Conservation (phyloP, 2,797 vertebrate genomes). For the Myoxocephalus aenaeus region DNA sequence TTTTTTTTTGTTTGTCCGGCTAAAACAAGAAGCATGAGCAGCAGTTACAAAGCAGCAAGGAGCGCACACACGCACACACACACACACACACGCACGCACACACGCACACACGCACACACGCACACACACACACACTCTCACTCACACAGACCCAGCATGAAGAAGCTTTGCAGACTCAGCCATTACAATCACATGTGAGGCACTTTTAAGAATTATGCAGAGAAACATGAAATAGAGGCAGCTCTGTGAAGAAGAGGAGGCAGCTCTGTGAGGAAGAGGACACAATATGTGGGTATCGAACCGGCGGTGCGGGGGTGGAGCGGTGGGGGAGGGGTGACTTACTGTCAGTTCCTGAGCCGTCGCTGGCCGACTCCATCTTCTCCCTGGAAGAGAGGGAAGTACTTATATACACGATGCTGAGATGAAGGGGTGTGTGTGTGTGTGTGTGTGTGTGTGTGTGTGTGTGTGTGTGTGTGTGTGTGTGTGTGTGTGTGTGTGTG, state of each 20-base stretch:
- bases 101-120: neutral
- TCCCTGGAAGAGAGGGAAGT: conserved; percentile 85
- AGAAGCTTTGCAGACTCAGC: conserved; percentile 56
- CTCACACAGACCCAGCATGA: conserved; percentile 16
- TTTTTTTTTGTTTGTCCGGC: conserved; percentile 86
- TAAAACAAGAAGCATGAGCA: conserved; percentile 86
- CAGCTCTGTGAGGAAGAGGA: conserved; percentile 38
- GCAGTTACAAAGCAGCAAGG: conserved; percentile 73
- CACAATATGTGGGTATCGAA: conserved; percentile 51
- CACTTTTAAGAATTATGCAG: conserved; percentile 53
- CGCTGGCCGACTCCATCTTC: conserved; percentile 93
- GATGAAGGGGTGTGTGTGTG: no score
- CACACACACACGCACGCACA: no score
- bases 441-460: no score
- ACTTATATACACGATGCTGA: conserved; percentile 16
- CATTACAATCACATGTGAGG: conserved; percentile 46
- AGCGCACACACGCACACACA: neutral
- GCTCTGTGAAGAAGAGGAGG: conserved; percentile 40
- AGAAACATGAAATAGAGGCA: conserved; percentile 47
- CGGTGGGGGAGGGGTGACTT: conserved; percentile 60
- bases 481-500: no score
- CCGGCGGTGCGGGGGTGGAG: conserved; percentile 47
- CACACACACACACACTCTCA: neutral
- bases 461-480: no score
- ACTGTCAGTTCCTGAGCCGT: conserved; percentile 89